Base-by-base conservation (phyloP, 2,888 invertebrate genomes). In the Dynastes grantii region DNA sequence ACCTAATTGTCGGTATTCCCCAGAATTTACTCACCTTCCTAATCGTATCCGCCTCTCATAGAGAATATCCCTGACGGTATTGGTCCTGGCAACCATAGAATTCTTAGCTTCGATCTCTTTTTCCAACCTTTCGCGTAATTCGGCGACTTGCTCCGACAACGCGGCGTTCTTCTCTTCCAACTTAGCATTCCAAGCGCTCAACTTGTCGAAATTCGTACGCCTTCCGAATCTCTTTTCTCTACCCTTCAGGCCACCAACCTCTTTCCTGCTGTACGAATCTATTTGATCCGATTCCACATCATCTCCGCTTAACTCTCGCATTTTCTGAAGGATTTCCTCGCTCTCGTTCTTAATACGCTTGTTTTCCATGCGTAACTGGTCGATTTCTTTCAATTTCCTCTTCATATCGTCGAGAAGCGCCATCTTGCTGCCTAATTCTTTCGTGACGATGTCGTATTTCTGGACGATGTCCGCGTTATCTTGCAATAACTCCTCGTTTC, bases 21-120 rank as follows among this genome's bases (percentile, higher is more conserved):
- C 22, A 22, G 22, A 22, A 22, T 22, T 22, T 22, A 68, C 77
- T 68, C 4, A 77, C 77, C 77, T 77, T 32, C 68, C 77, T 45
- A 77, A 67, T 40, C 77, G 77, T 55, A 77, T 68, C 67, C 77
- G 68, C 13, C 68, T 67, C n/a, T 77, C 67, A 13, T 22, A 27
- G 1, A 77, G 16, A 5, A 67, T 77, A 68, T 77, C 77, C 55
- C 58, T 77, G 4, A 68, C 58, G 9, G 49, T 49, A n/a, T 77
- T 77, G 22, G 53, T 58, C 13, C 65, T 67, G 4, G 55, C 67
- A 6, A 67, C 16, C 2, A 77, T 11, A 2, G 55, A 68, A 67
- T 68, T 37, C 55, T 49, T 77, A 27, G 29, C 29, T 27, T 77
- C 61, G 27, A 58, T 65, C 40, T 77, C 77, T 5, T 68, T 77